Percentiles rank a stretch among this genome's conserved stretches.
These are phyloP conservation scores for Thunnus maccoyii DNA, from an alignment of 2,113 vertebrate species.

Conservation along the genomic window DNA sequence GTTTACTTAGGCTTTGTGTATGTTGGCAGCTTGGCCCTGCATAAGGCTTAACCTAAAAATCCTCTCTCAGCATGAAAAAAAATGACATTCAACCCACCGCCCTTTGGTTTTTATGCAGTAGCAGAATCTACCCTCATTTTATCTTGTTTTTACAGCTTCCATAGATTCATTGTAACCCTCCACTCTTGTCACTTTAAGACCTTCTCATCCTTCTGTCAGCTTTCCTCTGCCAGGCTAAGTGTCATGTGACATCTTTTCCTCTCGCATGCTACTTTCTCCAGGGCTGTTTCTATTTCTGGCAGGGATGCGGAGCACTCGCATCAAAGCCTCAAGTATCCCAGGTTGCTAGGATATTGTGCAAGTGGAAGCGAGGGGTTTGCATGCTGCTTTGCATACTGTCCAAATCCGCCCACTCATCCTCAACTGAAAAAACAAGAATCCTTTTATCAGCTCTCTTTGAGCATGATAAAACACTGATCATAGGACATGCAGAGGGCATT, in stretches of 20 bases:
- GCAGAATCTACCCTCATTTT: conserved; percentile 9
- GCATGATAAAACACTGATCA: conserved; percentile 23
- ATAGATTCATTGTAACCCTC: conserved; percentile 20
- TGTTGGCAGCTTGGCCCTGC: conserved; percentile 8
- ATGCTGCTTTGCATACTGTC: conserved; percentile 65
- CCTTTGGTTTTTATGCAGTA: conserved; percentile 7
- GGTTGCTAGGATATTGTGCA: conserved; percentile 78
- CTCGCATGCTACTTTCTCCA: conserved; percentile 57
- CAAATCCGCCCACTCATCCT: conserved; percentile 38
- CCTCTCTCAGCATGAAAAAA: neutral
- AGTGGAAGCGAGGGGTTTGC: conserved; percentile 33
- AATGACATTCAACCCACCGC: neutral
- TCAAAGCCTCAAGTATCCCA: conserved; percentile 71
- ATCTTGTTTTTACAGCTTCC: conserved; percentile 30
- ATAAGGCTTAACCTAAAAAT: conserved; percentile 25
- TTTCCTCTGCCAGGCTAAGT: conserved; percentile 31
- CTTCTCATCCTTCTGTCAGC: conserved; percentile 16
- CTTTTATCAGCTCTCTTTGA: conserved; percentile 42
- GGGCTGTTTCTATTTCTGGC: conserved; percentile 76
- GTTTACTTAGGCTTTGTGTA: conserved; percentile 14
- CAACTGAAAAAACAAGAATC: neutral
- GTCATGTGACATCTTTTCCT: conserved; percentile 63
- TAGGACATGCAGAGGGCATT: conserved; percentile 15
- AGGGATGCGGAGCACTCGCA: conserved; percentile 59
- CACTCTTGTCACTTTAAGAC: conserved; percentile 33